Evolutionary conservation across 2,113 vertebrate genomes (phyloP).

Genomic region (Neotoma lepida): DNA sequence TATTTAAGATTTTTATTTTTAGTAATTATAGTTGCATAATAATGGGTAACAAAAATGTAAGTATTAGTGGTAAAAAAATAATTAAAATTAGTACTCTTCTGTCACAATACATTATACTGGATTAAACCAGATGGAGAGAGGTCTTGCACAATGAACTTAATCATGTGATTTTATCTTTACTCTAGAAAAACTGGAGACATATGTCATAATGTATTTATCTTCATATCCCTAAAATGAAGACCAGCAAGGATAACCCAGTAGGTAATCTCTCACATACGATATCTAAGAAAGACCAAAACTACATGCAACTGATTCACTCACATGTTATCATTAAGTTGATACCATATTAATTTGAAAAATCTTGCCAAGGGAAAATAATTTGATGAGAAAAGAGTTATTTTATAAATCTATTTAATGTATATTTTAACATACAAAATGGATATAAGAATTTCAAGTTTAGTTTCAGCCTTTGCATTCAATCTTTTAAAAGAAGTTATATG

Average conservation of each 20-base stretch:
- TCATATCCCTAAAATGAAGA: neutral
- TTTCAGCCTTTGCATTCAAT: neutral
- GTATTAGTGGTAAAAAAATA: neutral
- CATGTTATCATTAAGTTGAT: neutral
- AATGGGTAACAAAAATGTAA: neutral
- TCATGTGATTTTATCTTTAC: neutral
- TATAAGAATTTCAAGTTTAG: neutral
- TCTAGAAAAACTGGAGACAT: neutral
- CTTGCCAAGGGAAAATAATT: neutral
- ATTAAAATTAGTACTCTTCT: neutral
- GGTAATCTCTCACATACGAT: neutral
- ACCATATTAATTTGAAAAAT: neutral
- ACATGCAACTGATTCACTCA: neutral
- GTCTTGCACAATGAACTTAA: neutral
- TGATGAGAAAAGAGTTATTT: neutral
- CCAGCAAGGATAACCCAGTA: neutral
- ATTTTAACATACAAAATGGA: neutral
- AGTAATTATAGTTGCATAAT: neutral
- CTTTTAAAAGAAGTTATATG: neutral
- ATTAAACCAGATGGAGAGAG: neutral
- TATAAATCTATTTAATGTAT: neutral
- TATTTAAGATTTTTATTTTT: neutral
- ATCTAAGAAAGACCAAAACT: neutral
- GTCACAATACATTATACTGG: neutral
- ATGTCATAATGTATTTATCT: neutral